These are phyloP conservation scores for Brachypodius melanocephalos DNA, from an alignment of 2,113 vertebrate species.

Conservation along the genomic window DNA sequence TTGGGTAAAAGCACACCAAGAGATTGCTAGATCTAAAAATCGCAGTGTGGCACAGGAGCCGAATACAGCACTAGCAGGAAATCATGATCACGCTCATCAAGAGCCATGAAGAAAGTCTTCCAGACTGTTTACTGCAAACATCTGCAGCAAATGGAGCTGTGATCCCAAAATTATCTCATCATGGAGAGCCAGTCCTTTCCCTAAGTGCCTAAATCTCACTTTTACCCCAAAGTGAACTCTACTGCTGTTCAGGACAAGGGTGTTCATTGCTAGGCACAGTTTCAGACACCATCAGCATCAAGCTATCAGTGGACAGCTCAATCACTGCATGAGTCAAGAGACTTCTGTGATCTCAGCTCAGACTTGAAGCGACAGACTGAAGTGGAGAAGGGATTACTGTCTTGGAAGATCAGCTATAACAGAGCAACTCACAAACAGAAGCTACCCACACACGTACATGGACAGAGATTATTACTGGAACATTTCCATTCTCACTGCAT, in stretches of 20 bases:
- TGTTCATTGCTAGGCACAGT: neutral
- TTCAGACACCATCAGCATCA: neutral
- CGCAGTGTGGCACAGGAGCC: neutral
- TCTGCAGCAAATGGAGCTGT: neutral
- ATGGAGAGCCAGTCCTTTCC: neutral
- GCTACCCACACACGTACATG: accelerated
- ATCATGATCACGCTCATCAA: neutral
- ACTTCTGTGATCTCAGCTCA: neutral
- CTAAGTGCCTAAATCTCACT: neutral
- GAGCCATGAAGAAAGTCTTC: neutral
- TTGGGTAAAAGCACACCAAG: too few species aligned
- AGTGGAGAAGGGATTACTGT: neutral
- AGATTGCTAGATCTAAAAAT: neutral
- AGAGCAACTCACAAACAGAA: neutral
- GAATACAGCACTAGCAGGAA: neutral
- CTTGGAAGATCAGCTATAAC: accelerated
- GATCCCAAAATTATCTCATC: neutral
- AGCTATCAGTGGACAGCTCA: neutral
- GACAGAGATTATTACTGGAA: neutral
- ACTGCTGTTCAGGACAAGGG: neutral
- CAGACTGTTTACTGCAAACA: neutral
- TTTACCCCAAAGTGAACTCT: neutral
- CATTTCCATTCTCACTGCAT: neutral
- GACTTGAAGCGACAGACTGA: neutral
- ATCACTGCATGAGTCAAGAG: neutral